Evolutionary conservation across 2,797 vertebrate species (phyloP).

Genomic region (Anabacerthia variegaticeps): DNA sequence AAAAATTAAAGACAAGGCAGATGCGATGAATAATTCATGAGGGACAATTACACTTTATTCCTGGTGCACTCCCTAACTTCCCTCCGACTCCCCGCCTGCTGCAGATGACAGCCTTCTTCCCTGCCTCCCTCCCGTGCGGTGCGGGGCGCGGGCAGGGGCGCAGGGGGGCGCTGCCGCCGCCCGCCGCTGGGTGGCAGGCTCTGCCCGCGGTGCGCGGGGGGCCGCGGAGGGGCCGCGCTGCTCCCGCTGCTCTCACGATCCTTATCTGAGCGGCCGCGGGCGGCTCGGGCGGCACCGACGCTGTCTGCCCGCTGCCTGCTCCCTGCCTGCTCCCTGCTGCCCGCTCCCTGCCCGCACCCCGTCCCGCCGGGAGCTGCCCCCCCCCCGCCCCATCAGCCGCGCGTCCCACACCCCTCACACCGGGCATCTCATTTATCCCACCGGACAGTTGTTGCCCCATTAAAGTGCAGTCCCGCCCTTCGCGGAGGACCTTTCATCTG

Average conservation of each 20-base stretch:
- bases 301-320: neutral
- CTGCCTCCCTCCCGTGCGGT: neutral
- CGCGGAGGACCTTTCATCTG: conserved; percentile 89
- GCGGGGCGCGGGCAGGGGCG: neutral
- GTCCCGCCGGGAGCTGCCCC: neutral
- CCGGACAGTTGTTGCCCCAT: conserved; percentile 85
- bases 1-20: conserved; percentile 74
- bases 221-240: neutral
- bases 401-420: conserved; percentile 3
- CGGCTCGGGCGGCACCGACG: neutral
- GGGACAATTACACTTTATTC: conserved; percentile 71
- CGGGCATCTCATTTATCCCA: conserved; percentile 66
- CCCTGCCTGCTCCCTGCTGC: conserved; percentile 5
- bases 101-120: conserved; percentile 39
- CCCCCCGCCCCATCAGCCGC: neutral
- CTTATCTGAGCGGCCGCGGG: conserved; percentile 4
- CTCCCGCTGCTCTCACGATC: neutral
- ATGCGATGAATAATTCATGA: conserved; percentile 81
- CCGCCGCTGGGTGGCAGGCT: conserved; percentile 67
- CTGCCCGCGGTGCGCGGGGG: conserved; percentile 33
- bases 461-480: conserved; percentile 88
- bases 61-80: conserved; percentile 72
- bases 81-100: conserved; percentile 64
- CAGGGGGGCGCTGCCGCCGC: neutral
- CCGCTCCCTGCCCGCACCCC: conserved; percentile 3